A percentile compares a stretch with the other conserved stretches of the same genome.
These are phyloP conservation scores for Ceratotherium simum DNA, from an alignment of 2,113 vertebrate species.

Conservation along the genomic window DNA sequence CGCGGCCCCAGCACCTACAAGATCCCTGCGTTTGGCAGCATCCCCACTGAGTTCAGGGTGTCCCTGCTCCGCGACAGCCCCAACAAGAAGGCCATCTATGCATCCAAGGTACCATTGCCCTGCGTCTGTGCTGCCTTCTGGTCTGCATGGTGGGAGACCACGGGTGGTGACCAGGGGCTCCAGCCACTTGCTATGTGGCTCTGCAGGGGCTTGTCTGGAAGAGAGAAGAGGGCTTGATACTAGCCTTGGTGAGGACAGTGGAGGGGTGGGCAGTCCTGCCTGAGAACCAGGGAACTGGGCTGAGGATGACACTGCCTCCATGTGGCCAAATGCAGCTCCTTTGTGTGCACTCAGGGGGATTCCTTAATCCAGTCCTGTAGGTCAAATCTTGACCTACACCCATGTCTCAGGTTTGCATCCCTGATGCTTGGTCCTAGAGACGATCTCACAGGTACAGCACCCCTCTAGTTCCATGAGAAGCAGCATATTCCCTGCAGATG, in stretches of 20 bases:
- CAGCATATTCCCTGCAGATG: neutral
- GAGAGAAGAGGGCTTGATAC: neutral
- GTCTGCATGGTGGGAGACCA: neutral
- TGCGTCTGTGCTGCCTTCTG: neutral
- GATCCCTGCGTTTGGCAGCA: conserved; percentile 96
- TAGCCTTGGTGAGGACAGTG: rapidly evolving
- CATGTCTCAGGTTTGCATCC: neutral
- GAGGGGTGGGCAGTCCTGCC: too few species aligned
- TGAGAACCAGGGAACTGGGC: neutral
- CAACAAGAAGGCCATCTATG: conserved; percentile 94
- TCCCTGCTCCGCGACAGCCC: conserved; percentile 95
- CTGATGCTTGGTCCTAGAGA: neutral
- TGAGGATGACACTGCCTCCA: neutral
- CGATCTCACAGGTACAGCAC: neutral
- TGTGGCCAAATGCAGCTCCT: neutral
- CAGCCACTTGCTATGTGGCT: rapidly evolving
- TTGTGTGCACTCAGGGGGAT: neutral
- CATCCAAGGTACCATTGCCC: conserved; percentile 91
- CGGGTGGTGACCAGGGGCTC: neutral
- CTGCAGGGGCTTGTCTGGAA: neutral
- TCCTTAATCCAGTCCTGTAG: neutral
- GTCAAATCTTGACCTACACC: neutral
- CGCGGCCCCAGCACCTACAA: conserved; percentile 97
- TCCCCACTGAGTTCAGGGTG: conserved; percentile 92
- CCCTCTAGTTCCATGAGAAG: neutral